Conservation (phyloP, 2,113 vertebrate genomes). For the Ailuropoda melanoleuca region DNA sequence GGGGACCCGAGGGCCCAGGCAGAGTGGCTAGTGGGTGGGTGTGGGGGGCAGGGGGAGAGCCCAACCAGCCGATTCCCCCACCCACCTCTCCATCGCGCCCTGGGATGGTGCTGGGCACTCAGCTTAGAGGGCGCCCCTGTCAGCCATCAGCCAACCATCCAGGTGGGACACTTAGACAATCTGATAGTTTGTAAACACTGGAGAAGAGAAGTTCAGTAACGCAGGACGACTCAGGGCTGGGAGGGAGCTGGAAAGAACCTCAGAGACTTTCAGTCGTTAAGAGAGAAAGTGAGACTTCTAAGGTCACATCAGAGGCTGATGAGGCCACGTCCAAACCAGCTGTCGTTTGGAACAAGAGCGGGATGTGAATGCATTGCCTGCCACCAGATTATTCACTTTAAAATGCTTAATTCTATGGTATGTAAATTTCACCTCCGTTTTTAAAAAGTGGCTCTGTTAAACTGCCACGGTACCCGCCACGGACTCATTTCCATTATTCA, state of each 20-base stretch:
- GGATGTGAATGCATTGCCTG: fast-evolving
- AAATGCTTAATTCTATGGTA: background rate
- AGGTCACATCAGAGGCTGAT: background rate
- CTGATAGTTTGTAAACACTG: fast-evolving
- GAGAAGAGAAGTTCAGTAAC: background rate
- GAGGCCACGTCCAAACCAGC: background rate
- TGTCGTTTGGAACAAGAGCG: background rate
- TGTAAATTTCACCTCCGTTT: background rate
- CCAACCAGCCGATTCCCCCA: fast-evolving
- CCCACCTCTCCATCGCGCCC: background rate
- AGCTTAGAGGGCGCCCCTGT: fast-evolving
- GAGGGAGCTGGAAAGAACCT: background rate
- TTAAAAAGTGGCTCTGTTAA: background rate
- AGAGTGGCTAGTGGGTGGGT: no score
- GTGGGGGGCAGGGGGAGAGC: fast-evolving
- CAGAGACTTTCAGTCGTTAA: background rate
- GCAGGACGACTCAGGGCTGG: fast-evolving
- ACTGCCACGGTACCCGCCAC: background rate
- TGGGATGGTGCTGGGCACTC: background rate
- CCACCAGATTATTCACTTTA: fast-evolving
- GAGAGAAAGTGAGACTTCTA: background rate
- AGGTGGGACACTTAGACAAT: fast-evolving
- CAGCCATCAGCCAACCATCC: background rate
- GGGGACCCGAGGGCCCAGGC: background rate
- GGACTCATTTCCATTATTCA: fast-evolving